Evolutionary conservation across 1,140 invertebrate species (phyloP), one percentile per base, ranked within the genome.

Genomic region (Pogonomyrmex californicus): DNA sequence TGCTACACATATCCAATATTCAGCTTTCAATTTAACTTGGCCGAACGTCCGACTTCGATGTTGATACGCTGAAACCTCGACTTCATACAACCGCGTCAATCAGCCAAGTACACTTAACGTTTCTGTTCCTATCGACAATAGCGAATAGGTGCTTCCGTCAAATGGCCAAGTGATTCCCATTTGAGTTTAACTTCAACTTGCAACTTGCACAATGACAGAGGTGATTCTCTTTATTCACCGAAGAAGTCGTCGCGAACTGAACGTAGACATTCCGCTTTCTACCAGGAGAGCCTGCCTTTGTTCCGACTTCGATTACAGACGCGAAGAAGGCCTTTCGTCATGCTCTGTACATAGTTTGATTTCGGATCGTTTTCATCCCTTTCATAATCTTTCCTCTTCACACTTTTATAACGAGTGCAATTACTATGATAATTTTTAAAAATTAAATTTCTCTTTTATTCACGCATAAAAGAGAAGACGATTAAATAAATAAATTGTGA

Each of bases 231-330:
- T 83, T 75, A 75, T 83, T 12, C 68, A 49, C 14, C 66, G 62
- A 81, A 78, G 79, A 88, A 86, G 70, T 65, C 86, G 65, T 58
- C 70, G 82, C 79, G 49, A 71, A 76, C 51, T 79, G 79, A 12
- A 87, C 86, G 85, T 87, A 73, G 77, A 75, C 30, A 90, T 86
- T 88, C 66, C 62, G 83, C 85, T 87, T 62, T 41, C 58, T 79
- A 47, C 76, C 83, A 87, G 87, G 70, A 86, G 77, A 68, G 81
- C 71, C 85, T 62, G 81, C 82, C 91, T 94, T 94, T 93, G 91
- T 93, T 93, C 89, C 83, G 85, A 92, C 92, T 94, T 93, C 88
- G 88, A 93, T 94, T 93, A 92, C 90, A 91, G 92, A 93, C 90
- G 91, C 91, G 86, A 88, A 91, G 87, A 91, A 89, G 90, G 86